These are phyloP conservation scores for Dasysyrphus albostriatus DNA, from an alignment of 2,888 invertebrate genomes.

Conservation along the genomic window DNA sequence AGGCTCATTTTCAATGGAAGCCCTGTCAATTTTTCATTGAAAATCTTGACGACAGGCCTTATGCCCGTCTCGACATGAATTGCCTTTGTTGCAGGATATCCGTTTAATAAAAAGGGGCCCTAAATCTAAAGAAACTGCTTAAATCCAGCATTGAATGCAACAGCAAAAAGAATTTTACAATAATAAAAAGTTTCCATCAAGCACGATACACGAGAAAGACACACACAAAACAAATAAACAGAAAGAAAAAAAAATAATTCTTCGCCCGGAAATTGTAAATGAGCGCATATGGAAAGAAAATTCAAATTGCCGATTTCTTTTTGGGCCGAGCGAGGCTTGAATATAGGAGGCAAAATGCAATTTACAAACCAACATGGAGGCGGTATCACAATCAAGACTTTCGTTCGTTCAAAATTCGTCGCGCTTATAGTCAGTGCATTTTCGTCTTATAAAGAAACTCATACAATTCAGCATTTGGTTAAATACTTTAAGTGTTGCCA, in stretches of 20 bases:
- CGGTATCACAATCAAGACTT: slow-evolving; percentile 66
- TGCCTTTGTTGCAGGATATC: no score
- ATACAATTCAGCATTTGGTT: not conserved
- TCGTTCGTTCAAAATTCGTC: slow-evolving; percentile 27
- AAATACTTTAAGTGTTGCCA: not conserved
- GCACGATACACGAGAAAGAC: slow-evolving; percentile 25
- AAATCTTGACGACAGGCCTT: no score
- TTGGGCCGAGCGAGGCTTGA: not conserved
- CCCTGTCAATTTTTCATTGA: no score
- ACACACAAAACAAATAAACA: slow-evolving; percentile 28
- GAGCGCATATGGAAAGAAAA: slow-evolving; percentile 61
- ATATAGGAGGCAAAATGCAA: slow-evolving; percentile 32
- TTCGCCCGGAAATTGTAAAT: slow-evolving; percentile 66
- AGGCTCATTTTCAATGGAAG: no score
- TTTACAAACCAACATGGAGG: slow-evolving; percentile 65
- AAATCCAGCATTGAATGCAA: slow-evolving; percentile 7
- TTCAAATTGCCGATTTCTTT: slow-evolving; percentile 69
- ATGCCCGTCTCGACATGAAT: no score
- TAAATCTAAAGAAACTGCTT: not conserved
- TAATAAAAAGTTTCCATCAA: slow-evolving; percentile 54
- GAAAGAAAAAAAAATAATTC: slow-evolving; percentile 35
- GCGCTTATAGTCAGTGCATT: slow-evolving; percentile 15
- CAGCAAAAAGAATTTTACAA: slow-evolving; percentile 40
- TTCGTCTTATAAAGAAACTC: not conserved
- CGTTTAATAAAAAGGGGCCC: no score